These are phyloP conservation scores for Hydropsyche tenuis DNA, from an alignment of 1,140 invertebrate genomes.

Conservation along the genomic window DNA sequence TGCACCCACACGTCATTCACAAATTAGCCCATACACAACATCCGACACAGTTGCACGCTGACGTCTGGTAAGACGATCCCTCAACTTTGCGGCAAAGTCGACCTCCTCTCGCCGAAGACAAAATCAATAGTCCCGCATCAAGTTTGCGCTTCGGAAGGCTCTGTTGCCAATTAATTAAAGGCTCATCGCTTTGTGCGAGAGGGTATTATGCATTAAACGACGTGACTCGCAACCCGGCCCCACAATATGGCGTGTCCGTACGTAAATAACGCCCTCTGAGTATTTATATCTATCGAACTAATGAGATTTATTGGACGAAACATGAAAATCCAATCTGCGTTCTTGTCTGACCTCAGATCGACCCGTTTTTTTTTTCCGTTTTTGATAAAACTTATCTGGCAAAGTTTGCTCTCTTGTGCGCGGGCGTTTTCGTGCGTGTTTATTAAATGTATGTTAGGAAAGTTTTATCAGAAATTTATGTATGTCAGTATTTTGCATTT, in stretches of 20 bases:
- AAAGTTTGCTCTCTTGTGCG: no score
- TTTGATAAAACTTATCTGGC: no score
- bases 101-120: neutral
- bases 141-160: neutral
- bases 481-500: no score
- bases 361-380: no score
- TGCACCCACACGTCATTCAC: no score
- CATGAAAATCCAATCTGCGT: neutral
- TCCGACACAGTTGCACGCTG: neutral
- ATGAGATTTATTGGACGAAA: neutral
- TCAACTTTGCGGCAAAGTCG: neutral
- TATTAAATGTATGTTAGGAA: no score
- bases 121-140: slow-evolving; percentile 9
- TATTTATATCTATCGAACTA: neutral
- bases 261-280: no score
- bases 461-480: no score
- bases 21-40: no score
- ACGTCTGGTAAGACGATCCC: neutral
- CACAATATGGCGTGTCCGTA: no score
- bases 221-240: neutral
- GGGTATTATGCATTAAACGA: slow-evolving; percentile 14
- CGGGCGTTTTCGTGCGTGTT: no score
- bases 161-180: slow-evolving; percentile 19
- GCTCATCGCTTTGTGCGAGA: slow-evolving; percentile 3
- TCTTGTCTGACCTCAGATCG: no score